These are phyloP conservation scores for Drepana arcuata DNA, from an alignment of 1,140 invertebrate species.

Conservation along the genomic window DNA sequence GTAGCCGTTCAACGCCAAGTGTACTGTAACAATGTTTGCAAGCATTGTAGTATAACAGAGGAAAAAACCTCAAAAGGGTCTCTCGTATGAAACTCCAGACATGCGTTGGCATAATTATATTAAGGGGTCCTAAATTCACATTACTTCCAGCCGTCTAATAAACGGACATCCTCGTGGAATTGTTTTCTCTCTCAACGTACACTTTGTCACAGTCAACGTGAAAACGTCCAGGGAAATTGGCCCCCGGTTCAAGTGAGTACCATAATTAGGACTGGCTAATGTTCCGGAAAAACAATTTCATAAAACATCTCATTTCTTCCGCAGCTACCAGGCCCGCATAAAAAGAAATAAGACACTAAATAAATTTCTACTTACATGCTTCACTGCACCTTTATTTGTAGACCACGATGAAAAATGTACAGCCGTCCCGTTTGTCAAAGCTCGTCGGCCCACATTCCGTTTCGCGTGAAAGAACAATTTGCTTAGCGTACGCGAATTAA, in stretches of 20 bases:
- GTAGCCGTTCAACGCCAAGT: too few relatives aligned
- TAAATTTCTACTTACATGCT: conserved; percentile 61
- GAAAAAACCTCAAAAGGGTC: too few relatives aligned
- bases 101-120: conserved; percentile 4
- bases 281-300: conserved; percentile 69
- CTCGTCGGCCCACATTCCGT: conserved; percentile 32
- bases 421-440: conserved; percentile 43
- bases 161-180: conserved; percentile 22
- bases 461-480: conserved; percentile 51
- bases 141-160: conserved; percentile 28
- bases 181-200: conserved; percentile 17
- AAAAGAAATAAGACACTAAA: conserved; percentile 67
- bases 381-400: conserved; percentile 37
- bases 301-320: conserved; percentile 61
- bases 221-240: conserved; percentile 57
- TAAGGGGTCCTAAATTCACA: conserved; percentile 19
- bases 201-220: conserved; percentile 59
- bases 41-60: too few relatives aligned
- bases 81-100: too few relatives aligned
- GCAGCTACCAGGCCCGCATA: conserved; percentile 36
- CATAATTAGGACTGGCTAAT: conserved; percentile 66
- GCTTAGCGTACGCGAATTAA: conserved; percentile 37
- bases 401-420: conserved; percentile 26
- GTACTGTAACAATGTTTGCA: too few relatives aligned
- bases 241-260: conserved; percentile 35